Evolutionary conservation across 2,113 vertebrate species (phyloP), one percentile per base, ranked within the genome.

Genomic region (Orientallactaga bullata): DNA sequence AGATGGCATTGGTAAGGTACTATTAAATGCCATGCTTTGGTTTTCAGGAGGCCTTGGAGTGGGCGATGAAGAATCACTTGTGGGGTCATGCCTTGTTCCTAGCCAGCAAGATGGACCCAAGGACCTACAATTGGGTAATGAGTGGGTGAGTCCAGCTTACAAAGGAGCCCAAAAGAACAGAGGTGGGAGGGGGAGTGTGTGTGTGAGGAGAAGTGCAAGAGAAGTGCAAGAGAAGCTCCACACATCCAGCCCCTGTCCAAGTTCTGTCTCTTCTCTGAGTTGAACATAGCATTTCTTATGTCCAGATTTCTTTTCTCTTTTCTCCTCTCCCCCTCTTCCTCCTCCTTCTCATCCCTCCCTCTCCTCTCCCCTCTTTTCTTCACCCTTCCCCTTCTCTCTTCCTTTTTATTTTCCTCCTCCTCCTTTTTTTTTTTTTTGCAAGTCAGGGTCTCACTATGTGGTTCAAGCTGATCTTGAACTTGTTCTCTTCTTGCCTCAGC

Each of bases 21-120:
- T 11, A 7, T 13, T 76, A 60, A 89, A 17, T 32, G 39, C 23
- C 47, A 20, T 28, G 35, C 37, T 74, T 94, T 39, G 77, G 82
- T 39, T 94, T 96, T 24, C 93, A 99, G 99, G 99, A 99, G 92
- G 99, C 99, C 37, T 95, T 99, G 95, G 98, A 99, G 55, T 99
- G 98, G 77, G 99, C 99, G 69, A 99, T 99, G 99, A 98, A 97
- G 95, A 99, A 97, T 71, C 98, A 98, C 9, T 96, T 99, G 73
- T 99, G 99, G 99, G 99, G 99, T 15, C 99, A 99, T 12, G 99
- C 99, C 2, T 97, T 99, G 60, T 99, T 99, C 96, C 98, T 99
- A 65, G 98, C 99, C 95, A 99, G 99, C 97, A 99, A 99, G 97
- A 99, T 99, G 99, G 99, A 99, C 96, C 93, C 96, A 65, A 98